These are phyloP conservation scores for Babyrousa celebensis DNA, from an alignment of 2,797 vertebrate genomes.

Conservation along the genomic window DNA sequence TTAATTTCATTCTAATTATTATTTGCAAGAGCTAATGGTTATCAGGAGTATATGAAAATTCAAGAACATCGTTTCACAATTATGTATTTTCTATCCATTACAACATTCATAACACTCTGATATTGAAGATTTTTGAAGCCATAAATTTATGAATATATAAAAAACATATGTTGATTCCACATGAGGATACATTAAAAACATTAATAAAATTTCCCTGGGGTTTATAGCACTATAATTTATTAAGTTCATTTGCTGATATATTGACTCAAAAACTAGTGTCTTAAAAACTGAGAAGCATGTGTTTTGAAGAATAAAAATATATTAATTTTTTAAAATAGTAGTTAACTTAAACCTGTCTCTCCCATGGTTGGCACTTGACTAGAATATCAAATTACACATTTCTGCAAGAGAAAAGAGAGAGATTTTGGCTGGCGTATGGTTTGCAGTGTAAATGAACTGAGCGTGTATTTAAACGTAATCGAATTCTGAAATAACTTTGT, in stretches of 20 bases:
- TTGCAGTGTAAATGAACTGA: conserved; percentile 47
- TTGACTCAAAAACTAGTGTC: conserved; percentile 79
- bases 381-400: conserved; percentile 45
- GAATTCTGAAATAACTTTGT: conserved; percentile 69
- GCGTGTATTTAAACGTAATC: conserved; percentile 58
- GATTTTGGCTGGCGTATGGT: background rate
- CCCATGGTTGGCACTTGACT: conserved; percentile 69
- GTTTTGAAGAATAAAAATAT: conserved; percentile 83
- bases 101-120: conserved; percentile 81
- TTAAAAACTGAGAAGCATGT: conserved; percentile 78
- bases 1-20: conserved; percentile 80
- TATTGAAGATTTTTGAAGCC: conserved; percentile 78
- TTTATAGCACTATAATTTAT: conserved; percentile 88
- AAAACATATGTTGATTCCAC: conserved; percentile 90
- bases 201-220: conserved; percentile 88
- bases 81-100: conserved; percentile 81
- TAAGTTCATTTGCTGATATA: conserved; percentile 83
- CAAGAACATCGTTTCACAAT: conserved; percentile 83
- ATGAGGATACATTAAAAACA: conserved; percentile 89
- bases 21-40: conserved; percentile 70
- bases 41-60: conserved; percentile 81
- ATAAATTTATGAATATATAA: conserved; percentile 87
- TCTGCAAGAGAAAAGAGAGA: conserved; percentile 64
- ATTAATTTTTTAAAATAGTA: conserved; percentile 76
- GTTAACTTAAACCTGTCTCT: conserved; percentile 74